Evolutionary conservation across 2,797 vertebrate genomes (phyloP).

Genomic region (Malurus splendens): DNA sequence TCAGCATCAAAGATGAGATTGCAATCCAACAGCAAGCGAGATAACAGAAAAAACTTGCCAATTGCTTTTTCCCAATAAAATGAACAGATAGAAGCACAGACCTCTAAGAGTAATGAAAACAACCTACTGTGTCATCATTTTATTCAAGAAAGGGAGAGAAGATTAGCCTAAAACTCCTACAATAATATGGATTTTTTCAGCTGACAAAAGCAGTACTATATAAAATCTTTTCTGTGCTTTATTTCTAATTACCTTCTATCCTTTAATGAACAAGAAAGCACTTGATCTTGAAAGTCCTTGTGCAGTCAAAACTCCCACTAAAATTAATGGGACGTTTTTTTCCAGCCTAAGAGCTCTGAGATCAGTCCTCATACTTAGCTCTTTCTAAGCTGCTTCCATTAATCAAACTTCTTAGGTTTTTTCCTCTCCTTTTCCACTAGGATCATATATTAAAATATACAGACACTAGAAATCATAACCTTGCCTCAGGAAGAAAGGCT

Average conservation of each 20-base stretch:
- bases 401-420: slow-evolving; percentile 4
- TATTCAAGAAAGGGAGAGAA: slow-evolving; percentile 37
- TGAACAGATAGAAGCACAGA: slow-evolving; percentile 26
- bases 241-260: slow-evolving; percentile 58
- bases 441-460: background rate
- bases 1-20: slow-evolving; percentile 30
- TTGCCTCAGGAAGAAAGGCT: background rate
- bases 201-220: slow-evolving; percentile 54
- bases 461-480: background rate
- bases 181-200: slow-evolving; percentile 53
- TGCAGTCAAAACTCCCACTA: slow-evolving; percentile 38
- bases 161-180: slow-evolving; percentile 41
- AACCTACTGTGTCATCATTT: slow-evolving; percentile 50
- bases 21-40: background rate
- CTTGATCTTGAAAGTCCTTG: slow-evolving; percentile 48
- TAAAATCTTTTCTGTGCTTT: slow-evolving; percentile 35
- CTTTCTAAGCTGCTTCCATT: slow-evolving; percentile 32
- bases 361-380: slow-evolving; percentile 33
- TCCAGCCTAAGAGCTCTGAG: slow-evolving; percentile 6
- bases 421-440: background rate
- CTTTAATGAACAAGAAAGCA: slow-evolving; percentile 47
- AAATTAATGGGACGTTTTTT: slow-evolving; percentile 48
- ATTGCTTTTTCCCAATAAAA: slow-evolving; percentile 48
- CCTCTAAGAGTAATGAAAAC: slow-evolving; percentile 50
- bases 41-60: slow-evolving; percentile 1